A percentile compares a stretch with the other conserved stretches of the same genome.
phyloP scores from a whole-genome alignment of 1,140 invertebrate species.

The Euschistus heros region DNA sequence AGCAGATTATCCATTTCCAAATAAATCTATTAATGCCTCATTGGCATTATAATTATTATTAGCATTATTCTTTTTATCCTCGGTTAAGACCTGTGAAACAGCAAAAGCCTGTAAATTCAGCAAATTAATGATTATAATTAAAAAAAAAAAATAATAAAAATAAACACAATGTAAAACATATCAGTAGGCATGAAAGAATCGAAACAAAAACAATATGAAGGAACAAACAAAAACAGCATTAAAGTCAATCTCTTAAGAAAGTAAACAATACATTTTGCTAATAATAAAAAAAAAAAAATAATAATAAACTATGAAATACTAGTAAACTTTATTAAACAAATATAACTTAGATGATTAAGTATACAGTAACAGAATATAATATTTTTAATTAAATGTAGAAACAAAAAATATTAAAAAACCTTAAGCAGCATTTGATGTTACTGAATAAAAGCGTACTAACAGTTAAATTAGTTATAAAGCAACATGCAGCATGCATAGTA shows the following conservation, averaged over 20 bases:
- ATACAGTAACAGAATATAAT: no score
- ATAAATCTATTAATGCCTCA: conserved; percentile 29
- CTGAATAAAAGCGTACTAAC: no score
- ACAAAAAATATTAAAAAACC: neutral
- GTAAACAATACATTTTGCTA: no score
- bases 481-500: neutral
- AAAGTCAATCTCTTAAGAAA: no score
- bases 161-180: neutral
- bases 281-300: neutral
- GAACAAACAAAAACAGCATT: no score
- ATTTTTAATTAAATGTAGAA: neutral
- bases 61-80: conserved; percentile 28
- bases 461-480: neutral
- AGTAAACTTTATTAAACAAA: neutral
- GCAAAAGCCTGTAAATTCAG: conserved; percentile 11
- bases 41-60: conserved; percentile 23
- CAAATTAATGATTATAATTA: neutral
- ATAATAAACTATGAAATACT: neutral
- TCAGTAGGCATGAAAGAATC: neutral
- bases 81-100: conserved; percentile 32
- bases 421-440: no score
- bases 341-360: neutral
- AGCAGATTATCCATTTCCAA: conserved; percentile 26
- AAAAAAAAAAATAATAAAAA: conserved; percentile 15
- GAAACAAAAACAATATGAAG: no score